phyloP scores from a whole-genome alignment of 2,113 vertebrate species.

The Rhipidura dahli region DNA sequence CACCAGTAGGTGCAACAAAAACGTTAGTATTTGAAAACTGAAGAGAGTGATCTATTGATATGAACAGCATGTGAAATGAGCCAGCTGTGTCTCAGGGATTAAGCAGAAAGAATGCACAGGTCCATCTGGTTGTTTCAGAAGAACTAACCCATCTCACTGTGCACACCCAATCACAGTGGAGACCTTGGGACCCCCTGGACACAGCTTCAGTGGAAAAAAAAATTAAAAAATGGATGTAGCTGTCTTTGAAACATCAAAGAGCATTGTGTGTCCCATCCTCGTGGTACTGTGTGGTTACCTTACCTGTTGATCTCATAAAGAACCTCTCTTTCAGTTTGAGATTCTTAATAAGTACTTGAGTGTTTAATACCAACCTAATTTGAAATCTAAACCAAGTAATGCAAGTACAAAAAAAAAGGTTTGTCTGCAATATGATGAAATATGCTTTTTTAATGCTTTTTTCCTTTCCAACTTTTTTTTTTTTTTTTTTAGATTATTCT shows the following conservation, averaged over 20 bases:
- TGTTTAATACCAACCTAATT: neutral
- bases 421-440: neutral
- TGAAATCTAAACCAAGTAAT: neutral
- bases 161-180: neutral
- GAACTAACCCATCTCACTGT: neutral
- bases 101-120: neutral
- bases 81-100: neutral
- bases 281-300: neutral
- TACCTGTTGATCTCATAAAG: neutral
- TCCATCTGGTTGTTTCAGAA: neutral
- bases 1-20: neutral
- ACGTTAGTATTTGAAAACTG: neutral
- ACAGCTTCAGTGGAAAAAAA: neutral
- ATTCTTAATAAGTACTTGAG: neutral
- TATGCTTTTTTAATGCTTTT: neutral
- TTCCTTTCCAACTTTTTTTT: neutral
- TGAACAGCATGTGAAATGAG: neutral
- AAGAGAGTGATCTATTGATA: neutral
- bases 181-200: neutral
- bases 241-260: neutral
- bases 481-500: neutral
- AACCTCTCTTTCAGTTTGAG: neutral
- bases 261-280: neutral
- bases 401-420: neutral
- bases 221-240: neutral